These are phyloP conservation scores for Brachystomella parvula DNA, from an alignment of 1,140 invertebrate genomes.

Conservation along the genomic window DNA sequence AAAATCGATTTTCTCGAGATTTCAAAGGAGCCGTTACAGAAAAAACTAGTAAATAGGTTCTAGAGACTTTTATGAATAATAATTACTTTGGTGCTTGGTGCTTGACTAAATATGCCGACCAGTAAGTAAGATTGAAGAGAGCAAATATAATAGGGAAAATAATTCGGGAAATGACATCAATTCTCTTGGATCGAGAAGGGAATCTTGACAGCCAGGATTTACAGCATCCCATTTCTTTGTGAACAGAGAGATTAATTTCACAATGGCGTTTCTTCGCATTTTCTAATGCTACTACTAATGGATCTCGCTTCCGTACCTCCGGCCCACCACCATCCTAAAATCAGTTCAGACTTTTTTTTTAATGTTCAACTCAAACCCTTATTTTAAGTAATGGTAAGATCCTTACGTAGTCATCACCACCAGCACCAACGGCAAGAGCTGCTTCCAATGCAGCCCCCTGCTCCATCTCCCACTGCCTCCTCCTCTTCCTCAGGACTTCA, in stretches of 20 bases:
- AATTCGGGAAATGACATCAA: constrained; percentile 88
- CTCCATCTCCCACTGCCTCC: constrained; percentile 42
- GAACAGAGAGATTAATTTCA: neutral
- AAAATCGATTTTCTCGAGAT: too few relatives aligned
- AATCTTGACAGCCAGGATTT: constrained; percentile 87
- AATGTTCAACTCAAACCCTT: neutral
- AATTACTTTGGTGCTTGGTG: neutral
- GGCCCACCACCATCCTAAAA: neutral
- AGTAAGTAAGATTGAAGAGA: constrained; percentile 88
- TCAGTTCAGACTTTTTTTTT: neutral
- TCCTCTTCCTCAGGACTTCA: constrained; percentile 41
- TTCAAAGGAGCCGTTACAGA: too few relatives aligned
- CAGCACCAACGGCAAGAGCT: neutral
- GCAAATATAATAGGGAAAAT: constrained; percentile 88
- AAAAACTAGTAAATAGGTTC: too few relatives aligned
- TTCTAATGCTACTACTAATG: neutral
- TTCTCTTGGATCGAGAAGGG: constrained; percentile 79
- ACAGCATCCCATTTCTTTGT: constrained; percentile 53
- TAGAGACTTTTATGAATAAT: too few relatives aligned
- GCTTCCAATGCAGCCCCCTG: constrained; percentile 39
- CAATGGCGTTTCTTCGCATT: neutral
- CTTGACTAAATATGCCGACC: constrained; percentile 67
- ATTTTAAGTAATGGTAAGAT: neutral
- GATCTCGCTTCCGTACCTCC: neutral
- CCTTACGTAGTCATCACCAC: constrained; percentile 15